Percentiles rank a stretch among this genome's conserved stretches.
Conservation (phyloP, 2,113 vertebrate genomes). For the Dasyornis broadbenti region DNA sequence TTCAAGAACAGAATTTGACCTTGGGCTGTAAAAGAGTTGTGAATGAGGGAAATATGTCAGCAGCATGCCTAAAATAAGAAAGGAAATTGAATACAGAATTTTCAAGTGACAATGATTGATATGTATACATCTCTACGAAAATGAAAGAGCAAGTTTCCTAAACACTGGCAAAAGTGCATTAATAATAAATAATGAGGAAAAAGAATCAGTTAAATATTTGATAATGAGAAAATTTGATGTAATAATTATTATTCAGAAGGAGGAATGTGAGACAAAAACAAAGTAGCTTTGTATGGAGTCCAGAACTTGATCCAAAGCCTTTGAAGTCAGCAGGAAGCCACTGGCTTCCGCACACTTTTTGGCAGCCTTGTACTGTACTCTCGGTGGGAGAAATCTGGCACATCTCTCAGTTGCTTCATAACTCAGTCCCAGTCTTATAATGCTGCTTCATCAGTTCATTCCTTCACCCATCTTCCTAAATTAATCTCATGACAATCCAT, state of each 20-base stretch:
- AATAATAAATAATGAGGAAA: neutral
- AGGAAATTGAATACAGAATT: neutral
- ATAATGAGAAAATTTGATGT: neutral
- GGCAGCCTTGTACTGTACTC: neutral
- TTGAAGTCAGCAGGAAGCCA: neutral
- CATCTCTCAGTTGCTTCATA: neutral
- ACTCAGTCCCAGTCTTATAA: neutral
- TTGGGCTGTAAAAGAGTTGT: neutral
- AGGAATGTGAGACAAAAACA: neutral
- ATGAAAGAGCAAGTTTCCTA: neutral
- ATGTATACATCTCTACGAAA: neutral
- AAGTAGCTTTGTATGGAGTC: neutral
- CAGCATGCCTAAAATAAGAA: neutral
- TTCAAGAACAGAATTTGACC: neutral
- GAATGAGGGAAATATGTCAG: neutral
- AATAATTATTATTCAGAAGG: neutral
- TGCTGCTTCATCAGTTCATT: neutral
- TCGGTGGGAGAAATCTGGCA: neutral
- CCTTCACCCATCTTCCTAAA: neutral
- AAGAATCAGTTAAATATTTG: neutral
- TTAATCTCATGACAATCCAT: conserved; percentile 1
- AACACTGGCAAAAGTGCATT: neutral
- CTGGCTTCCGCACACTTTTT: neutral
- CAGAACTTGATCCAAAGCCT: neutral
- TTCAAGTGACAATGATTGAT: neutral